Conservation (phyloP, 2,888 invertebrate species). For the Eupsilia transversa region DNA sequence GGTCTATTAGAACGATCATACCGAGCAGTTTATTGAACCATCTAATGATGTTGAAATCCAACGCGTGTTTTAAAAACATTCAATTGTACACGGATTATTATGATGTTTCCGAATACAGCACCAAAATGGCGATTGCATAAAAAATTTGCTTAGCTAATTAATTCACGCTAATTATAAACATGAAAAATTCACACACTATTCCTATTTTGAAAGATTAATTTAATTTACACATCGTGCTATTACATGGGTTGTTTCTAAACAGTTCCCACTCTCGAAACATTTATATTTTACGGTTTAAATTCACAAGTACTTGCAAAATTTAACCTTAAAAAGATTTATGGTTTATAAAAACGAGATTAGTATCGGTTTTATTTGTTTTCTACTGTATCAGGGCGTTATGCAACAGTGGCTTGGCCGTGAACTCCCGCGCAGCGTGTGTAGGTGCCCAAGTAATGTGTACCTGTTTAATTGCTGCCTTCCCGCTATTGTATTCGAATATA, state of each 20-base stretch:
- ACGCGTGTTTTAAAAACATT: conserved; percentile 26
- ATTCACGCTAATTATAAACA: conserved; percentile 59
- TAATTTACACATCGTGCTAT: conserved; percentile 60
- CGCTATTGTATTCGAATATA: conserved; percentile 74
- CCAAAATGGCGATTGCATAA: conserved; percentile 21
- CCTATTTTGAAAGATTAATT: conserved; percentile 60
- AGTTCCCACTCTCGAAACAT: conserved; percentile 60
- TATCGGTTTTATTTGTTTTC: conserved; percentile 69
- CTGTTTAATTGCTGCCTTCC: conserved; percentile 78
- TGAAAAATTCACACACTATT: conserved; percentile 62
- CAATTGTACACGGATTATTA: not conserved
- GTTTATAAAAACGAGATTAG: conserved; percentile 58
- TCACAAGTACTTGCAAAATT: conserved; percentile 68
- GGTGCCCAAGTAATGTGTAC: conserved; percentile 71
- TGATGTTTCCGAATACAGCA: conserved; percentile 24
- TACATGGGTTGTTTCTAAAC: conserved; percentile 55
- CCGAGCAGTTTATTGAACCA: conserved; percentile 30
- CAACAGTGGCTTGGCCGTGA: conserved; percentile 78
- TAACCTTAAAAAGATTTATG: conserved; percentile 68
- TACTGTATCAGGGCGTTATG: conserved; percentile 65
- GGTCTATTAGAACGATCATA: not conserved
- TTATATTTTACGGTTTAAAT: conserved; percentile 57
- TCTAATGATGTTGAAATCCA: conserved; percentile 18
- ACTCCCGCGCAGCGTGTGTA: conserved; percentile 72
- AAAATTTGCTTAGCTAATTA: conserved; percentile 46